Evolutionary conservation across 2,888 invertebrate genomes (phyloP), one percentile per base, ranked within the genome.

Genomic region (Cephus runcator): DNA sequence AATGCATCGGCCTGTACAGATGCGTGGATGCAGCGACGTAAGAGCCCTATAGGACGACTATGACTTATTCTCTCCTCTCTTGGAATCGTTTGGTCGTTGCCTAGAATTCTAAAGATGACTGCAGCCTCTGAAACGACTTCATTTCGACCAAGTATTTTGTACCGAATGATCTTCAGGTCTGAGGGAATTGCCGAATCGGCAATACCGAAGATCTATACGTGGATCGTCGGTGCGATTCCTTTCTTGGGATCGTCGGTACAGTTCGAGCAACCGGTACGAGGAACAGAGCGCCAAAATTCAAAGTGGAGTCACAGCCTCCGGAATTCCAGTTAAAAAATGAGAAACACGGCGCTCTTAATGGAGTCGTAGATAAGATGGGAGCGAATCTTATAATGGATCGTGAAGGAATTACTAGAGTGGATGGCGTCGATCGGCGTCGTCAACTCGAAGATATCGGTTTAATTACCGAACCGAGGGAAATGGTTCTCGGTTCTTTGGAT

Each of bases 1-100:
- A 81, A 79, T 81, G 83, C 81, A 82, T 80, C 76, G 81, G 23
- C 56, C 23, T 23, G 23, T 9, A 56, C 56, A 56, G 56, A 9
- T 9, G 56, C 23, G 9, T 23, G 1, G 23, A 56, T 23, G 56
- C 56, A 9, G 23, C 9, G 23, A 56, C 56, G 23, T 56, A 56
- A 56, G 2, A 56, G 40, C 40, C 40, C 23, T 56, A 9, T 6
- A 9, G 40, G 40, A 23, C 56, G 1, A 56, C 56, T 56, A 56
- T 56, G 56, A 23, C 56, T 56, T 40, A 23, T 40, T 40, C 15
- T 6, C 6, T 40, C 6, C 6, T 40, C 40, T 15, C 23, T 6
- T 15, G 23, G 15, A 40, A 40, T 40, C 40, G 15, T 40, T 15
- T 23, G 23, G 15, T 23, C 15, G 2, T 40, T 9, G 15, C 12